Percentiles rank a stretch among this genome's conserved stretches.
Evolutionary conservation across 2,113 vertebrate genomes (phyloP).

Genomic region (Cavia aperea): DNA sequence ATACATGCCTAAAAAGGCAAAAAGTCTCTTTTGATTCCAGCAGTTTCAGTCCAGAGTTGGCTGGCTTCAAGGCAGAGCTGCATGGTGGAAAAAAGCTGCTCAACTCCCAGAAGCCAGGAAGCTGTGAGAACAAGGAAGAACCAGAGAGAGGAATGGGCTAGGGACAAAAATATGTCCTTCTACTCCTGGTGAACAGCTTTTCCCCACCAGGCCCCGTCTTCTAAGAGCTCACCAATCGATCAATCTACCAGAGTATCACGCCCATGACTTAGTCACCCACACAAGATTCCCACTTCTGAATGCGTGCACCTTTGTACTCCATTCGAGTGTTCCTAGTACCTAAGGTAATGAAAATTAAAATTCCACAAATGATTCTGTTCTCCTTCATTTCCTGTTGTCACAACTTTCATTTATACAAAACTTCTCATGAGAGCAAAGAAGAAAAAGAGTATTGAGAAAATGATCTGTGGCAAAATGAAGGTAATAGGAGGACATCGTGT

Average conservation of each 20-base stretch:
- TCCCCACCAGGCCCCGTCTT: no score
- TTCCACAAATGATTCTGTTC: not conserved
- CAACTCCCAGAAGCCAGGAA: not conserved
- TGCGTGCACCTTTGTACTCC: not conserved
- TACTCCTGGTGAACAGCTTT: not conserved
- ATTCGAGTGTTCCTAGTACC: not conserved
- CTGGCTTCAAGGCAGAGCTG: not conserved
- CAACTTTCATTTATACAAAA: not conserved
- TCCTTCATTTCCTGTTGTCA: not conserved
- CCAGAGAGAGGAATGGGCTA: not conserved
- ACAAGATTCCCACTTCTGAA: not conserved
- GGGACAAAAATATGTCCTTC: no score
- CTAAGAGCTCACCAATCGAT: not conserved
- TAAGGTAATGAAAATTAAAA: not conserved
- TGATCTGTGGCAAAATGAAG: not conserved
- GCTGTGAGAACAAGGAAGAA: not conserved
- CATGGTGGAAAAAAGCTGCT: not conserved
- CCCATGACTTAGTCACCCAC: not conserved
- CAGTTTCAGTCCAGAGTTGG: not conserved
- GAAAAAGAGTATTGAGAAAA: not conserved
- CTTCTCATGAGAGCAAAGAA: not conserved
- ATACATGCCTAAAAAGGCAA: not conserved
- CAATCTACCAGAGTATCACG: not conserved
- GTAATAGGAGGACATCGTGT: no score
- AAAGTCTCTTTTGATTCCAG: not conserved